Percentiles rank a stretch among this genome's conserved stretches.
phyloP scores from a whole-genome alignment of 2,888 invertebrate genomes.

The Neoaliturus tenellus region DNA sequence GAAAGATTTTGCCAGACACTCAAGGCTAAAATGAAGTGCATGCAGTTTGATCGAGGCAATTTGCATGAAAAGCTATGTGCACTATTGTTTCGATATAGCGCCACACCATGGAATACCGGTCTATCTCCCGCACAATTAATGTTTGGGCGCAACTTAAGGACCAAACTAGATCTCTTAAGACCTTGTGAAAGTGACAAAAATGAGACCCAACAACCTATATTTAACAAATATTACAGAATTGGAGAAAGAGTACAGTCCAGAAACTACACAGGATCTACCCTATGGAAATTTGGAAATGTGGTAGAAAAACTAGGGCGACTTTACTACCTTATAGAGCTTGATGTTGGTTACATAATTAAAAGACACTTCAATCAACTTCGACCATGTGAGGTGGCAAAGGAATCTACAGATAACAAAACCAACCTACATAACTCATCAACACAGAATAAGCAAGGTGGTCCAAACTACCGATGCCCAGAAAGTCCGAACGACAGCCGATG shows the following conservation, averaged over 20 bases:
- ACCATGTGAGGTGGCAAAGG: background rate
- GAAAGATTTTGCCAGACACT: constrained; percentile 61
- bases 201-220: background rate
- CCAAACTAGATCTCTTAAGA: background rate
- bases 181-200: background rate
- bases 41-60: constrained; percentile 40
- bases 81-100: background rate
- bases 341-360: background rate
- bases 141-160: background rate
- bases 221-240: background rate
- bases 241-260: background rate
- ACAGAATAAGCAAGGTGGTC: too few relatives aligned
- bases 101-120: background rate
- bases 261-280: background rate
- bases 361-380: background rate
- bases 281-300: background rate
- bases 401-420: too few relatives aligned
- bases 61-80: background rate
- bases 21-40: constrained; percentile 54
- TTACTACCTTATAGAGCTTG: background rate
- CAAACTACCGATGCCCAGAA: too few relatives aligned
- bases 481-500: too few relatives aligned
- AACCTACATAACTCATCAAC: too few relatives aligned
- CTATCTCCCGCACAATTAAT: background rate
- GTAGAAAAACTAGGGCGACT: background rate